Evolutionary conservation across 2,888 invertebrate genomes (phyloP).

Genomic region (Sesamia inferens): DNA sequence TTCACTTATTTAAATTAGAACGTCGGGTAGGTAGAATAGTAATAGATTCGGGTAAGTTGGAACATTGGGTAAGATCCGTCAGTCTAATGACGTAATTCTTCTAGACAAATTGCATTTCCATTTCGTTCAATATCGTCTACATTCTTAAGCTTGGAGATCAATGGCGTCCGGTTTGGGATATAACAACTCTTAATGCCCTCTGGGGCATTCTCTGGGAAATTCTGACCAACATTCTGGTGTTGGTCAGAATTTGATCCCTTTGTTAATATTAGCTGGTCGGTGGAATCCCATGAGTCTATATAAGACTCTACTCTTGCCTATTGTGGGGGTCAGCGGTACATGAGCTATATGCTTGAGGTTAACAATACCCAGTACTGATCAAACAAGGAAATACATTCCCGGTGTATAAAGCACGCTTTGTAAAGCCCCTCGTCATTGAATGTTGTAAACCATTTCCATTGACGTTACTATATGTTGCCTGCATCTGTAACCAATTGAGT

Average conservation of each 20-base stretch:
- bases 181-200: slow-evolving; percentile 29
- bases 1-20: slow-evolving; percentile 54
- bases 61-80: slow-evolving; percentile 5
- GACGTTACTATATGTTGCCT: background rate
- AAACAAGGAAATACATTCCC: slow-evolving; percentile 18
- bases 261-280: slow-evolving; percentile 36
- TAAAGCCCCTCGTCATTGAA: background rate
- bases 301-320: slow-evolving; percentile 25
- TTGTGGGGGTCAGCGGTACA: slow-evolving; percentile 9
- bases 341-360: slow-evolving; percentile 11
- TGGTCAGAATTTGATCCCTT: slow-evolving; percentile 25
- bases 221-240: slow-evolving; percentile 4
- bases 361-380: slow-evolving; percentile 1
- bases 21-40: slow-evolving; percentile 30
- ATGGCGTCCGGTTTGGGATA: background rate
- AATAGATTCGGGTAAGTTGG: slow-evolving; percentile 34
- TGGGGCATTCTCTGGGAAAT: no score
- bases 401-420: background rate
- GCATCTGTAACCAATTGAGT: background rate
- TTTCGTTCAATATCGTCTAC: slow-evolving; percentile 19
- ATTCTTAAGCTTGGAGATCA: slow-evolving; percentile 5
- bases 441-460: background rate
- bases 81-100: slow-evolving; percentile 22
- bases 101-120: slow-evolving; percentile 13
- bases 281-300: slow-evolving; percentile 37